Base-by-base conservation (phyloP, 2,113 vertebrate species). In the Pavo muticus region DNA sequence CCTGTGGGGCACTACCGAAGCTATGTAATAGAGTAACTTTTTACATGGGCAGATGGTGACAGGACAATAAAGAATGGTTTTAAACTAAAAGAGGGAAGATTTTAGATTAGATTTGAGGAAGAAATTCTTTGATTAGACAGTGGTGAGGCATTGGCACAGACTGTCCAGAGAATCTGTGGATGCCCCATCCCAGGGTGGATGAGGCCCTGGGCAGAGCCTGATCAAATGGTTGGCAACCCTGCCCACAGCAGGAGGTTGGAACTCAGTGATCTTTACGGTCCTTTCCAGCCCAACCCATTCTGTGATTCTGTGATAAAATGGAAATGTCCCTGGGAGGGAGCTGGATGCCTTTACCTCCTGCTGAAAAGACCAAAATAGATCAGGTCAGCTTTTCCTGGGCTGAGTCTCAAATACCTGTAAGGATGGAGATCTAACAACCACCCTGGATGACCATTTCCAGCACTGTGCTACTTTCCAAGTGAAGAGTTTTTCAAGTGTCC, bases 361-460 rank as follows among this genome's bases (percentile, higher is more conserved):
- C 37, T 68, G 32, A 68, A 76, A 63, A n/a, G n/a, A 72, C 30
- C 30, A 17, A 42, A 39, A 27, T 35, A 3, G 14, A 14, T 67
- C 42, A 63, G 30, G 10, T 77, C 45, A 56, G 6, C 29, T 74
- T 83, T 84, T 7, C 27, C 40, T 54, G 20, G 10, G 5, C 42
- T 18, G n/a, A 67, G 20, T n/a, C 40, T 86, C 60, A 83, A 40
- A 27, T n/a, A 29, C 15, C 24, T 61, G 9, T 63, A 21, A 69
- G 45, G 19, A 48, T 88, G 71, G 25, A 85, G 40, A 35, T 50
- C 32, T 30, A 52, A 40, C 19, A 69, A 29, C 29, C 4, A 0
- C 42, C 16, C 11, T 0, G 0, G 1, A 2, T 30, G n/a, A 39
- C 16, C 21, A 24, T 50, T 75, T 90, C 44, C 42, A 79, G n/a